Evolutionary conservation across 2,888 invertebrate genomes (phyloP).

Genomic region (Hermaeophaga mercurialis): DNA sequence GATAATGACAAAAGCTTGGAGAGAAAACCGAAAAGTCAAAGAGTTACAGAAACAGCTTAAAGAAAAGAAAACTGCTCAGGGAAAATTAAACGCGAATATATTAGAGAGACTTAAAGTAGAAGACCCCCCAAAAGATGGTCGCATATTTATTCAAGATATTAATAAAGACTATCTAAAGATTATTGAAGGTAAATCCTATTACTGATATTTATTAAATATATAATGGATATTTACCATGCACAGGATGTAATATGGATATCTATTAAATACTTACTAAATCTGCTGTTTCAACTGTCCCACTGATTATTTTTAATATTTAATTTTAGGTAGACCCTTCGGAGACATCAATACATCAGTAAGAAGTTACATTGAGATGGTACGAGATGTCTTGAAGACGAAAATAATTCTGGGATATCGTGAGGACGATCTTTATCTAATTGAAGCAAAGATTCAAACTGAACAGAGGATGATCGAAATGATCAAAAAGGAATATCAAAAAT

Average conservation of each 20-base stretch:
- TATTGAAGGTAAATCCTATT: constrained; percentile 57
- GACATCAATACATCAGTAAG: constrained; percentile 63
- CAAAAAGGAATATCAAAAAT: constrained; percentile 58
- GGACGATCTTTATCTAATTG: constrained; percentile 59
- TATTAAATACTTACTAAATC: too few relatives aligned
- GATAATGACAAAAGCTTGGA: constrained; percentile 54
- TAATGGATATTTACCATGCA: too few relatives aligned
- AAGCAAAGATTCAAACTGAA: constrained; percentile 62
- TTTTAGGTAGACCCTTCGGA: constrained; percentile 60
- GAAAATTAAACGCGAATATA: constrained; percentile 58
- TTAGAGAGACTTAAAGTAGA: constrained; percentile 63
- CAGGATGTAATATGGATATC: too few relatives aligned
- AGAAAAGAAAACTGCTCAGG: constrained; percentile 50
- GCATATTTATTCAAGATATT: constrained; percentile 66
- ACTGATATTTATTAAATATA: background rate
- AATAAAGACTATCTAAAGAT: constrained; percentile 70
- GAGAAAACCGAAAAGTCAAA: constrained; percentile 46
- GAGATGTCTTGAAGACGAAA: constrained; percentile 56
- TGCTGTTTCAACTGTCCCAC: background rate
- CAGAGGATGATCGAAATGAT: constrained; percentile 58
- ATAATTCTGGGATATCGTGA: constrained; percentile 53
- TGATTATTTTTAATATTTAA: too few relatives aligned
- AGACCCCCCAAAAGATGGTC: constrained; percentile 58
- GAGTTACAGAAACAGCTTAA: constrained; percentile 49
- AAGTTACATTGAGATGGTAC: constrained; percentile 60